Evolutionary conservation across 2,113 vertebrate genomes (phyloP).

Genomic region (Cyprinus carpio): DNA sequence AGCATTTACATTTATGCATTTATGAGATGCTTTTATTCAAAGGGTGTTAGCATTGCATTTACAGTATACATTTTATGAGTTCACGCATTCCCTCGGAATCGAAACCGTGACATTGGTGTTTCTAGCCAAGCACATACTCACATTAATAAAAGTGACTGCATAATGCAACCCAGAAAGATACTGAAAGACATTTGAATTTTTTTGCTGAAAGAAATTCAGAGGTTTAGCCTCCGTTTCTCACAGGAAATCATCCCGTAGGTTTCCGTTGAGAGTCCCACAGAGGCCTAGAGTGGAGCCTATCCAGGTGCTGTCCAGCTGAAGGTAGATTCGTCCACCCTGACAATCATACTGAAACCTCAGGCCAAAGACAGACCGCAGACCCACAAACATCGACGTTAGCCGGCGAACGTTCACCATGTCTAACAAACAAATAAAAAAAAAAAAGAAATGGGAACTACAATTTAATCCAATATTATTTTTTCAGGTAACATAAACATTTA

Average conservation of each 20-base stretch:
- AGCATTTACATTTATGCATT: no score
- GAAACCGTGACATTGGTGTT: no score
- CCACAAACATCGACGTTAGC: conserved; percentile 89
- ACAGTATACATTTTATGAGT: no score
- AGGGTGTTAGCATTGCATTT: no score
- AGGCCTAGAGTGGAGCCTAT: conserved; percentile 88
- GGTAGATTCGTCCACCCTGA: conserved; percentile 87
- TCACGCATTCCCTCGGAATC: no score
- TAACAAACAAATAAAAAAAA: conserved; percentile 58
- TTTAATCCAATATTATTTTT: background rate
- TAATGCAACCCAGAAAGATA: background rate
- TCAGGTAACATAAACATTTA: background rate
- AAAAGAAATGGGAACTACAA: background rate
- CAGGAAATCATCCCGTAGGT: conserved; percentile 97
- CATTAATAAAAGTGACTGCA: background rate
- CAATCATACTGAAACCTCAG: conserved; percentile 87
- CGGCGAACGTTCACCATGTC: conserved; percentile 84
- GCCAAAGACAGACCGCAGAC: conserved; percentile 87
- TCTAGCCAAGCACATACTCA: background rate
- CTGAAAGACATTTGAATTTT: background rate
- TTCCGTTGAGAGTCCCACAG: conserved; percentile 96
- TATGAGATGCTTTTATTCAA: no score
- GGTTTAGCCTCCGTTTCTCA: conserved; percentile 67
- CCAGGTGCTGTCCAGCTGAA: conserved; percentile 87
- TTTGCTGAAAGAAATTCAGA: background rate